Evolutionary conservation across 2,888 invertebrate species (phyloP), one percentile per base, ranked within the genome.

Genomic region (Brenthis hecate): DNA sequence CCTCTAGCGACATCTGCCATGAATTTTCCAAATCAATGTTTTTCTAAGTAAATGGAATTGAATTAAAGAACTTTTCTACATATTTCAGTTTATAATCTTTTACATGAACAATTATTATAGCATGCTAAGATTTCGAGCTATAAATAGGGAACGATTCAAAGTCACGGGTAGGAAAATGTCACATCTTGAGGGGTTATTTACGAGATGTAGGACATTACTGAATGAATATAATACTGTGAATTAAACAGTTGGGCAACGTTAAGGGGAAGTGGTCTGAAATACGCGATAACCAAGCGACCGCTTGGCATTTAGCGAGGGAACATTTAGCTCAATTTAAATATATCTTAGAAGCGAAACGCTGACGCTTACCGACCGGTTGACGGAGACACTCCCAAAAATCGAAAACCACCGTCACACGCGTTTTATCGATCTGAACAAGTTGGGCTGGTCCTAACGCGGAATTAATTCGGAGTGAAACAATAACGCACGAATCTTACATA

Each of bases 401-500:
- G 72, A 63, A 66, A 66, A 66, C 61, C 76, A 76, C 75, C 74
- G 66, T 66, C 77, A 79, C 78, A 74, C 77, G 74, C 77, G 76
- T 66, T 64, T 73, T 69, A 73, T 76, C 75, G 75, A 77, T 72
- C 73, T 58, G 58, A 72, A 74, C 73, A 72, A 71, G 69, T 69
- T 69, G 72, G 68, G 63, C 70, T 66, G 67, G 66, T 56, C 68
- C 66, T 73, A 67, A 63, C 76, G 74, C 81, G 82, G 81, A 82
- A 80, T 78, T 84, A 84, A 83, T 79, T 84, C 79, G 81, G 82
- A 75, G 72, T 67, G 81, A 80, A 85, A 88, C 85, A 90, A 88
- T 87, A 89, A 86, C 84, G 83, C 80, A 80, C 81, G 83, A 82
- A 80, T 88, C 89, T 91, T 91, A 91, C 89, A 91, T 91, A 91